A percentile compares a stretch with the other conserved stretches of the same genome.
Conservation (phyloP, 2,113 vertebrate genomes). For the Entomyzon cyanotis region DNA sequence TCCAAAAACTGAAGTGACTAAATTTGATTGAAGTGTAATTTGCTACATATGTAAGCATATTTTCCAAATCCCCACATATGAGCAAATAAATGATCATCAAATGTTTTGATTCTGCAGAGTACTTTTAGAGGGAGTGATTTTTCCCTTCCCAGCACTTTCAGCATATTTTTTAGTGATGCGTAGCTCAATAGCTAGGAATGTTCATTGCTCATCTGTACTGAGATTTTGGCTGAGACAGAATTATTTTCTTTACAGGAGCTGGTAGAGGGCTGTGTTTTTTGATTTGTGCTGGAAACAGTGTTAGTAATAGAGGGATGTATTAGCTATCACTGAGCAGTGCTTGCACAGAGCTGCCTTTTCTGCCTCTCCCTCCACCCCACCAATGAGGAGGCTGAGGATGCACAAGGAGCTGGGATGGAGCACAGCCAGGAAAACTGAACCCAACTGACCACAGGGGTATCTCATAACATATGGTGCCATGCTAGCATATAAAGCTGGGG, state of each 20-base stretch:
- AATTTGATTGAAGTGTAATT: background rate
- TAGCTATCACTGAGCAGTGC: fast-evolving
- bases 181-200: background rate
- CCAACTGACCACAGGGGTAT: background rate
- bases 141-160: background rate
- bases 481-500: background rate
- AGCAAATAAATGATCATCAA: background rate
- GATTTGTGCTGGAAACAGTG: background rate
- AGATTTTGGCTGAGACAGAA: background rate
- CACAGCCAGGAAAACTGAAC: background rate
- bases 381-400: background rate
- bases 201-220: background rate
- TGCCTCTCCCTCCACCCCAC: background rate
- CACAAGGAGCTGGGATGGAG: background rate
- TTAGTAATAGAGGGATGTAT: background rate
- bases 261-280: background rate
- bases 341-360: background rate
- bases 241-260: background rate
- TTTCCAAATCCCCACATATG: background rate
- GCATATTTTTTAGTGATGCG: background rate
- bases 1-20: background rate
- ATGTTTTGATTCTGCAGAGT: background rate
- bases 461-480: background rate
- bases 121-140: background rate
- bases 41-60: background rate